These are phyloP conservation scores for Bursaphelenchus mucronatus DNA, from an alignment of 1,140 invertebrate genomes.

Conservation along the genomic window DNA sequence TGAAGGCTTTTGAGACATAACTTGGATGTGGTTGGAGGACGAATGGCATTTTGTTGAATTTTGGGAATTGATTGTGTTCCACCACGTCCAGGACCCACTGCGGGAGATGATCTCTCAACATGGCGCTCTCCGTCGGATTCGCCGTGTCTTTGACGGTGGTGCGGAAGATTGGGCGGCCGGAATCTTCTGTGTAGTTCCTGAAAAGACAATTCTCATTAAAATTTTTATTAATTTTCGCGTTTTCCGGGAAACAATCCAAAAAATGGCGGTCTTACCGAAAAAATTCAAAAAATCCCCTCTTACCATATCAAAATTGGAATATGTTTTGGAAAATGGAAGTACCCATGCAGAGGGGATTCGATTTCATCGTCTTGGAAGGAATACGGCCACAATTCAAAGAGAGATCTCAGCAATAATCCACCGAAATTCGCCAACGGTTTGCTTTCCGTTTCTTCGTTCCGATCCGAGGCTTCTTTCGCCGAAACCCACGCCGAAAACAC, in stretches of 20 bases:
- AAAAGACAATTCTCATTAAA: neutral
- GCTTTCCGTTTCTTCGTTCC: slow-evolving; percentile 82
- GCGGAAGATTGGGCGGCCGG: slow-evolving; percentile 83
- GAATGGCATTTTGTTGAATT: slow-evolving; percentile 95
- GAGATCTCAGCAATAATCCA: slow-evolving; percentile 81
- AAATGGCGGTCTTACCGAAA: too few relatives aligned
- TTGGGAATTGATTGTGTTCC: slow-evolving; percentile 76
- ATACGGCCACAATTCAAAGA: slow-evolving; percentile 90
- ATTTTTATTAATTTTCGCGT: neutral
- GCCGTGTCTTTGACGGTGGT: slow-evolving; percentile 84
- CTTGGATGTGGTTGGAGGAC: slow-evolving; percentile 85
- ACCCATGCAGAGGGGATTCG: slow-evolving; percentile 71
- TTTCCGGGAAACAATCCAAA: too few relatives aligned
- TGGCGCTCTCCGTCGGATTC: slow-evolving; percentile 85
- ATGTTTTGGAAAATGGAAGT: slow-evolving; percentile 86
- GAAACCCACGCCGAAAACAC: slow-evolving; percentile 97
- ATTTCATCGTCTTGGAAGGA: slow-evolving; percentile 61
- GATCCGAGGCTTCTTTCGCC: slow-evolving; percentile 78
- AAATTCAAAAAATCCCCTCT: slow-evolving; percentile 29
- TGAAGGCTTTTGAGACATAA: slow-evolving; percentile 81
- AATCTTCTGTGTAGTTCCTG: slow-evolving; percentile 70
- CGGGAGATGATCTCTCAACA: slow-evolving; percentile 89
- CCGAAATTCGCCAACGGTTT: slow-evolving; percentile 82
- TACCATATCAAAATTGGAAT: slow-evolving; percentile 94
- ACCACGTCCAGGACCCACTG: slow-evolving; percentile 68